Conservation (phyloP, 2,888 invertebrate species). For the Sphaerophoria rueppellii region DNA sequence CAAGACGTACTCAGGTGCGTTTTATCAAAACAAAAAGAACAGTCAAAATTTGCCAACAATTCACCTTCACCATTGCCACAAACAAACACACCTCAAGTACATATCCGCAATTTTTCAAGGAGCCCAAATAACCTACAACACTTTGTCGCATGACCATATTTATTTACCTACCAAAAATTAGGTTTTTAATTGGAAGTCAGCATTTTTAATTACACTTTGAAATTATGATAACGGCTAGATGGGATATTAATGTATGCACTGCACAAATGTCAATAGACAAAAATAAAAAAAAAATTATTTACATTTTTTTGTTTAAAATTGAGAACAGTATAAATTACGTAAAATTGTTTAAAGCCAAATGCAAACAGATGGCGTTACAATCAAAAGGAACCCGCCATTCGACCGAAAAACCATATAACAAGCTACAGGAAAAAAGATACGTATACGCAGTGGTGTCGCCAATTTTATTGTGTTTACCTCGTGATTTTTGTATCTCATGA, state of each 20-base stretch:
- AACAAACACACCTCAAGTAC: constrained; percentile 45
- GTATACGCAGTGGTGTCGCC: constrained; percentile 21
- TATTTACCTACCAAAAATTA: constrained; percentile 50
- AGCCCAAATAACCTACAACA: constrained; percentile 34
- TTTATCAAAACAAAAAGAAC: background rate
- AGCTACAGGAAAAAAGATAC: constrained; percentile 1
- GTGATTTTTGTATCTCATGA: constrained; percentile 43
- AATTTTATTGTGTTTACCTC: constrained; percentile 44
- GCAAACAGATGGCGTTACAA: constrained; percentile 65
- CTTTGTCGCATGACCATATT: background rate
- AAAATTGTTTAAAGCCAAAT: constrained; percentile 37
- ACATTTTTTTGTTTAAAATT: constrained; percentile 28
- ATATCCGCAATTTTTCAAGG: constrained; percentile 36
- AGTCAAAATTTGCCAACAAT: background rate
- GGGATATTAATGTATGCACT: constrained; percentile 1
- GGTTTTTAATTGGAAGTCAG: constrained; percentile 56
- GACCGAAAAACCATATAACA: background rate
- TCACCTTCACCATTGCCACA: constrained; percentile 14
- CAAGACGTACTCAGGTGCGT: no score
- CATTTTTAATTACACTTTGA: constrained; percentile 62
- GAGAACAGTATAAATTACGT: constrained; percentile 53
- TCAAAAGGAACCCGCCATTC: constrained; percentile 53
- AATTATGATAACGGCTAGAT: constrained; percentile 10
- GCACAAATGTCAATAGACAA: background rate
- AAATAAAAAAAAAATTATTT: constrained; percentile 43